A percentile compares a stretch with the other conserved stretches of the same genome.
Evolutionary conservation across 2,888 invertebrate species (phyloP).

Genomic region (Orthosia incerta): DNA sequence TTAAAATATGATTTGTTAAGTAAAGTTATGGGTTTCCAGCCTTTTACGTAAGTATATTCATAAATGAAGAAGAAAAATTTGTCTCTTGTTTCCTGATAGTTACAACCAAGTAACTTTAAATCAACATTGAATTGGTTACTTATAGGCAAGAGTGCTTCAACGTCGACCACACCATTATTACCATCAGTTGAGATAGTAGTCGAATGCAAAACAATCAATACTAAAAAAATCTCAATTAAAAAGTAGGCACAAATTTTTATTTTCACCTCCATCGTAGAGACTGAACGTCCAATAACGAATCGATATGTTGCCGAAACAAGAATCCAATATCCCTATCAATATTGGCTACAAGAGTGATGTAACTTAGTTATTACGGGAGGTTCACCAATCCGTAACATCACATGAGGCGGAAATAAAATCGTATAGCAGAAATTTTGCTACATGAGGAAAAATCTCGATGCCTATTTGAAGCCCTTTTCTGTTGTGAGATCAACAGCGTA

Average conservation of each 20-base stretch:
- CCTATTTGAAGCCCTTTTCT: slow-evolving; percentile 34
- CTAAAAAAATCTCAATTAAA: background rate
- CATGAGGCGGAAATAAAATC: slow-evolving; percentile 74
- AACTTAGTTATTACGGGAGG: slow-evolving; percentile 70
- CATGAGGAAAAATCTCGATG: slow-evolving; percentile 65
- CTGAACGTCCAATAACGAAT: slow-evolving; percentile 18
- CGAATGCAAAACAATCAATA: too few relatives aligned
- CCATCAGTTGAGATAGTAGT: too few relatives aligned
- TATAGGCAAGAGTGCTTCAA: too few relatives aligned
- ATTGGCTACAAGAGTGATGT: slow-evolving; percentile 71
- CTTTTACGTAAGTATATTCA: background rate
- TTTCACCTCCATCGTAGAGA: background rate
- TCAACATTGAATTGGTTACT: too few relatives aligned
- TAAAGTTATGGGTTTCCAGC: background rate
- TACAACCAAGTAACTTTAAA: too few relatives aligned
- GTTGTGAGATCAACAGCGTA: slow-evolving; percentile 28
- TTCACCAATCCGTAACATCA: slow-evolving; percentile 68
- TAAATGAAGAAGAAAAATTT: background rate
- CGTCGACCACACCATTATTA: too few relatives aligned
- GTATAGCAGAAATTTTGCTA: slow-evolving; percentile 72
- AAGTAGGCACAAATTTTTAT: background rate
- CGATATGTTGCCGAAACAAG: slow-evolving; percentile 49
- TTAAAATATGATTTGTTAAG: slow-evolving; percentile 6
- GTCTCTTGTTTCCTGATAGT: too few relatives aligned
- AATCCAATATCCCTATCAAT: slow-evolving; percentile 70